Percentiles rank a stretch among this genome's conserved stretches.
phyloP scores from a whole-genome alignment of 2,888 invertebrate species.

The Campoletis raptor region DNA sequence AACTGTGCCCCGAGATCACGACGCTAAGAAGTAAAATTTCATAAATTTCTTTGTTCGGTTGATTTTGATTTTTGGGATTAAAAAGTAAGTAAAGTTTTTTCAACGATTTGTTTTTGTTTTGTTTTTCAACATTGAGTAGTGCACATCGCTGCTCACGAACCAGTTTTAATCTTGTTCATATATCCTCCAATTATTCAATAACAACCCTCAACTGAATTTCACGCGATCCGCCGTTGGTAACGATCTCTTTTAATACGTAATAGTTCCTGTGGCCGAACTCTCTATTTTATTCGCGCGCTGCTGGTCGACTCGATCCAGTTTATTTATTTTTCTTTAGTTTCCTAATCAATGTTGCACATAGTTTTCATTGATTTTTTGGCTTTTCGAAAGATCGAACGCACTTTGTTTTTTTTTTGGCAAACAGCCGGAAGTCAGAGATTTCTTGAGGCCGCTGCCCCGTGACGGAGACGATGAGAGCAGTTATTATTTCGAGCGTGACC shows the following conservation, averaged over 20 bases:
- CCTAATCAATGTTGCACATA: conserved; percentile 26
- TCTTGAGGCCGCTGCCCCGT: conserved; percentile 39
- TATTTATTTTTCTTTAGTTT: not conserved
- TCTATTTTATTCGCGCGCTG: conserved; percentile 54
- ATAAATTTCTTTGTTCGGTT: not conserved
- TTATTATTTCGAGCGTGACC: conserved; percentile 44
- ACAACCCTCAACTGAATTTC: conserved; percentile 31
- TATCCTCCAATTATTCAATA: conserved; percentile 29
- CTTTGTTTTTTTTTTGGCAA: not conserved
- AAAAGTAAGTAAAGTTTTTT: not conserved
- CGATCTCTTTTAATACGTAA: conserved; percentile 39
- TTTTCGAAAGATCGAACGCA: not conserved
- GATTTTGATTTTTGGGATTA: not conserved
- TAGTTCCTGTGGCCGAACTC: conserved; percentile 35
- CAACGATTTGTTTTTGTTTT: not conserved
- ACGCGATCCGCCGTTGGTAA: conserved; percentile 29
- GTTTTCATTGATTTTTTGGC: not conserved
- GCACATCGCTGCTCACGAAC: not conserved
- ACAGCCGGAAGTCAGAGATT: conserved; percentile 40
- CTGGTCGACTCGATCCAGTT: not conserved
- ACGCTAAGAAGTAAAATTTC: not conserved
- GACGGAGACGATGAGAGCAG: conserved; percentile 38
- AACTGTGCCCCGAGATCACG: no score
- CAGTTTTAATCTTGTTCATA: conserved; percentile 3
- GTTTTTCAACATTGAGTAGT: not conserved